Base-by-base conservation (phyloP, 2,797 vertebrate genomes). In the Lepidocolaptes lacrymiger region DNA sequence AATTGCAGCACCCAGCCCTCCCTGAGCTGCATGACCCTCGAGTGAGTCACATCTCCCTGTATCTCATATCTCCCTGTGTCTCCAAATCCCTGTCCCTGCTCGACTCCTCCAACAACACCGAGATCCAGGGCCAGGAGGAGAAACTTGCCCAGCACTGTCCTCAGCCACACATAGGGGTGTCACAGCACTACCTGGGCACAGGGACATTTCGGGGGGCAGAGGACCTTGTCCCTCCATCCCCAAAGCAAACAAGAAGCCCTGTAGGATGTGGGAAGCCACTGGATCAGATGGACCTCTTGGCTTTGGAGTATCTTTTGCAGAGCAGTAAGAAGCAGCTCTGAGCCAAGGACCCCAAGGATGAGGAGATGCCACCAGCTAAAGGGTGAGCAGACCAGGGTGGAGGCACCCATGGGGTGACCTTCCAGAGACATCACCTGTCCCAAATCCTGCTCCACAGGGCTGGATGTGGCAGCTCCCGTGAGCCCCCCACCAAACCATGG, bases 391-490 rank as follows among this genome's bases (percentile, higher is more conserved):
- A 27, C 26, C 49, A 51, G 49, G 9, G 49, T 51, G 49, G 49
- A 51, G 49, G 26, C 26, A 27, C 26, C 49, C 49, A 16, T 17
- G 49, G 49, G 49, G 26, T 51, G 49, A 32, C 39, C 23, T 66
- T 39, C 34, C 10, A 26, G 46, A 39, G 62, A 64, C 41, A 39
- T 28, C 28, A 36, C 15, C 41, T 14, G 14, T 36, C 85, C 86
- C 77, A 41, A 36, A 55, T 14, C 39, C 55, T 26, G 34, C 39
- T 76, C 63, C 1, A 2, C 30, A 3, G 1, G 2, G 23, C 37
- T 7, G 7, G 24, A 20, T 36, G 44, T 0, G 0, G 43, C 5
- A 12, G 30, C 56, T 39, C 36, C 12, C 0, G 1, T 1, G 16
- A 36, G 14, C 24, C 16, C 27, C 64, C 21, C 54, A 12, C 24